Percentiles rank a stretch among this genome's conserved stretches.
Conservation (phyloP, 1,140 invertebrate species). For the Helicoverpa armigera region DNA sequence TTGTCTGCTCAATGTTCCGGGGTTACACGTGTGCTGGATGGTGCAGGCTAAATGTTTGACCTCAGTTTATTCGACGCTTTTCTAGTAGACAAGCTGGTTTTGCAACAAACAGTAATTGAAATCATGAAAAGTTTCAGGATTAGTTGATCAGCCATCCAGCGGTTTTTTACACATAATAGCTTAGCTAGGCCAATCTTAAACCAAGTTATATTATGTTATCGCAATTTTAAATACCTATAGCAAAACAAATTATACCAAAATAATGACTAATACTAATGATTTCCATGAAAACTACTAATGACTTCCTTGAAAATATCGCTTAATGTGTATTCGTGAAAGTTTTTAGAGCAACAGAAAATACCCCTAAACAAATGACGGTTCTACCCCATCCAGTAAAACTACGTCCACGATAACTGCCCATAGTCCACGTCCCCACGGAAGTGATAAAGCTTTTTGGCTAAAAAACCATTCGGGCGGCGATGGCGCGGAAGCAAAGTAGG, state of each 20-base stretch:
- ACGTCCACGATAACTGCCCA: conserved; percentile 55
- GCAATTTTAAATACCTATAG: too few relatives aligned
- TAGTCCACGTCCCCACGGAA: conserved; percentile 79
- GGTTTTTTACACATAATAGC: too few relatives aligned
- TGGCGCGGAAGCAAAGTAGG: conserved; percentile 80
- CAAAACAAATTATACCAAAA: too few relatives aligned
- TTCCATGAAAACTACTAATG: background rate
- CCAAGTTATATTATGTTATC: too few relatives aligned
- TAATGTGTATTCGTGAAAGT: background rate
- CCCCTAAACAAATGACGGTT: background rate
- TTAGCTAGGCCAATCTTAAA: too few relatives aligned
- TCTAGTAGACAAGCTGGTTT: too few relatives aligned
- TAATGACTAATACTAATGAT: too few relatives aligned
- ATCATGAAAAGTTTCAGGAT: background rate
- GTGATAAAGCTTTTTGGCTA: conserved; percentile 86
- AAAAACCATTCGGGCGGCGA: conserved; percentile 82
- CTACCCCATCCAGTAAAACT: conserved; percentile 50
- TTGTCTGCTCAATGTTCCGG: conserved; percentile 58
- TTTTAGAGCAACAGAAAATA: background rate
- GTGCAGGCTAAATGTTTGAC: conserved; percentile 4
- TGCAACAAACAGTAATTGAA: too few relatives aligned
- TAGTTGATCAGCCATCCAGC: background rate
- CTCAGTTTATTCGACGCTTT: too few relatives aligned
- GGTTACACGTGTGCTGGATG: conserved; percentile 51
- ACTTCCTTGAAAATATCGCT: too few relatives aligned